A percentile compares a stretch with the other conserved stretches of the same genome.
These are phyloP conservation scores for Parazoanthus atlanticus DNA, from an alignment of 92 coral and sea anemone genomes.

Conservation along the genomic window DNA sequence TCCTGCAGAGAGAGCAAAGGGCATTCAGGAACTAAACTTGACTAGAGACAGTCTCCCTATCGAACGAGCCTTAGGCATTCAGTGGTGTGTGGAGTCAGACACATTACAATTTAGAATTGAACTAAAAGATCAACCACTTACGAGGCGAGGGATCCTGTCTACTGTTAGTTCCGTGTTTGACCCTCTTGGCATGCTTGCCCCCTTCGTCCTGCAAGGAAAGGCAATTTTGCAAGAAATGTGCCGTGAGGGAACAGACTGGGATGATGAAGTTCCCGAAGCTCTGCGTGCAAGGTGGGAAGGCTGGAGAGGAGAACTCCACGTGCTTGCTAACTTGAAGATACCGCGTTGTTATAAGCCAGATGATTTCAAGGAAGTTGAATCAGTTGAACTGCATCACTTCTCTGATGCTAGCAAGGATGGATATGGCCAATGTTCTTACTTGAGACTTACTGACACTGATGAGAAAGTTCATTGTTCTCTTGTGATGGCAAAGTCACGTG, in stretches of 20 bases:
- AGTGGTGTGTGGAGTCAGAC: conserved; percentile 44
- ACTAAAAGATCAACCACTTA: conserved; percentile 33
- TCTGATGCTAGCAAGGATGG: conserved; percentile 42
- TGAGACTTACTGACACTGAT: conserved; percentile 1
- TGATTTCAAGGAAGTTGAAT: conserved; percentile 12
- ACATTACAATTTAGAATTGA: conserved; percentile 38
- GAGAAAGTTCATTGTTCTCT: conserved; percentile 23
- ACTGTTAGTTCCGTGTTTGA: conserved; percentile 39
- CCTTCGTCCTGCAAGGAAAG: conserved; percentile 1
- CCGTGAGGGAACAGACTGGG: conserved; percentile 35
- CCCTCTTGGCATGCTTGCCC: conserved; percentile 8
- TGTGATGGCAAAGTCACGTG: conserved; percentile 42
- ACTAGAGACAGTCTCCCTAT: background rate
- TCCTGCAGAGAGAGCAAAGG: too few relatives aligned
- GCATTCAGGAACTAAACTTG: conserved; percentile 12
- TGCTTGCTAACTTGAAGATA: conserved; percentile 18
- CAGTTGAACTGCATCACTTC: conserved; percentile 36
- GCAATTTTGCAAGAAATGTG: conserved; percentile 1
- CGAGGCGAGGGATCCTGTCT: conserved; percentile 20
- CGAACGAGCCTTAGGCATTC: conserved; percentile 42
- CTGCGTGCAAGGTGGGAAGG: conserved; percentile 17
- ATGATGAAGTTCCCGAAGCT: conserved; percentile 36
- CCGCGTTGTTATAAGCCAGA: conserved; percentile 46
- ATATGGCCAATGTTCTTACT: conserved; percentile 31
- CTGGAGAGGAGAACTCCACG: background rate